Conservation (phyloP, 2,888 invertebrate species). For the Agrenia bidenticulata region DNA sequence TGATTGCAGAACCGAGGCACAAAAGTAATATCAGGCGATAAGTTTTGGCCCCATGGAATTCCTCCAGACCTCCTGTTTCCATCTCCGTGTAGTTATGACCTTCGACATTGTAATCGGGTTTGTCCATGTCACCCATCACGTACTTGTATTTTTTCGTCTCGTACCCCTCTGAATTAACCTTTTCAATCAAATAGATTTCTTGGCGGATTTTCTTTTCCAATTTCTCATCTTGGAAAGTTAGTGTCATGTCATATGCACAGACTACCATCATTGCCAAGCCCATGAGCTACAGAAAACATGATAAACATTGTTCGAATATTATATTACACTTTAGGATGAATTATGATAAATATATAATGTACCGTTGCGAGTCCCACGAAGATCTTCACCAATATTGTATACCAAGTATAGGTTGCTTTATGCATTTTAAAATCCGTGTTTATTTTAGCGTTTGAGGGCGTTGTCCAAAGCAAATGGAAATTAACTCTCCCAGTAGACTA, state of each 20-base stretch:
- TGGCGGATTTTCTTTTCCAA: conserved; percentile 1
- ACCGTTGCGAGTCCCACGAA: not conserved
- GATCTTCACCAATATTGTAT: not conserved
- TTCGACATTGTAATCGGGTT: too few relatives aligned
- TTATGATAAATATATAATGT: too few relatives aligned
- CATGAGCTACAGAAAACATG: not conserved
- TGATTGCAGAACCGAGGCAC: not conserved
- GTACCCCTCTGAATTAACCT: not conserved
- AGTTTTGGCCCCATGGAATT: conserved; percentile 5
- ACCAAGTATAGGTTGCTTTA: conserved; percentile 9
- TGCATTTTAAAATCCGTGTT: not conserved
- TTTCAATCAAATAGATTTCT: conserved; percentile 11
- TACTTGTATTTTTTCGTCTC: not conserved
- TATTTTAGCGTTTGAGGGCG: too few relatives aligned
- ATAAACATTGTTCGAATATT: too few relatives aligned
- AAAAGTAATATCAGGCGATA: conserved; percentile 1
- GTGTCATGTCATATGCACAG: not conserved
- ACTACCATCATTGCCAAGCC: not conserved
- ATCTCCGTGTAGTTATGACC: not conserved
- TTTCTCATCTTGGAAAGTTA: conserved; percentile 7
- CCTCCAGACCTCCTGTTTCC: not conserved
- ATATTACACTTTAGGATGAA: too few relatives aligned
- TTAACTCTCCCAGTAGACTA: too few relatives aligned
- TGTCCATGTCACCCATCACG: not conserved
- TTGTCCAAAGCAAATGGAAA: too few relatives aligned